These are phyloP conservation scores for Caloenas nicobarica DNA, from an alignment of 2,113 vertebrate species.

Conservation along the genomic window DNA sequence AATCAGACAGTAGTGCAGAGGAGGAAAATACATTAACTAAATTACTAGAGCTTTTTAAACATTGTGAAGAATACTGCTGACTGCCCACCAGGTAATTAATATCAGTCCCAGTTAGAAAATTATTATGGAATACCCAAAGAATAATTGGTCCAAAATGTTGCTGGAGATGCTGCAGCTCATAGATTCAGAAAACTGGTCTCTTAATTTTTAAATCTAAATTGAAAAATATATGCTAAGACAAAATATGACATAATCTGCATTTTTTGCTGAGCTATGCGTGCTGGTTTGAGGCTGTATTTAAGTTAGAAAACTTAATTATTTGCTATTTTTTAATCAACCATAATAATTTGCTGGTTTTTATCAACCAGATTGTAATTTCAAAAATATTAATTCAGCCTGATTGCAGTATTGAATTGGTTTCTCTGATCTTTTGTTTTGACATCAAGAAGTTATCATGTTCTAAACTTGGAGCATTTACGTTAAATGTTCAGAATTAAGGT, in stretches of 20 bases:
- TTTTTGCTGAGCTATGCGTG: background rate
- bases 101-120: background rate
- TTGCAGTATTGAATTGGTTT: background rate
- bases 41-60: slow-evolving; percentile 26
- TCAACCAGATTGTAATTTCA: background rate
- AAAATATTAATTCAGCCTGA: background rate
- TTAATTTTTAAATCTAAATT: background rate
- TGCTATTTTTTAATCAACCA: background rate
- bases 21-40: slow-evolving; percentile 23
- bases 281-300: background rate
- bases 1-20: background rate
- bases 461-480: background rate
- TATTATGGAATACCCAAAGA: background rate
- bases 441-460: background rate
- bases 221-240: background rate
- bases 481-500: background rate
- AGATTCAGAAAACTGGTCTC: background rate
- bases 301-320: background rate
- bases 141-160: background rate
- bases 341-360: background rate
- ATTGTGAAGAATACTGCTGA: background rate
- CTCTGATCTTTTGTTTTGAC: background rate
- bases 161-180: background rate
- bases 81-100: background rate
- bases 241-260: background rate